A percentile compares a stretch with the other conserved stretches of the same genome.
phyloP scores from a whole-genome alignment of 2,797 vertebrate genomes.

The Chelon labrosus region DNA sequence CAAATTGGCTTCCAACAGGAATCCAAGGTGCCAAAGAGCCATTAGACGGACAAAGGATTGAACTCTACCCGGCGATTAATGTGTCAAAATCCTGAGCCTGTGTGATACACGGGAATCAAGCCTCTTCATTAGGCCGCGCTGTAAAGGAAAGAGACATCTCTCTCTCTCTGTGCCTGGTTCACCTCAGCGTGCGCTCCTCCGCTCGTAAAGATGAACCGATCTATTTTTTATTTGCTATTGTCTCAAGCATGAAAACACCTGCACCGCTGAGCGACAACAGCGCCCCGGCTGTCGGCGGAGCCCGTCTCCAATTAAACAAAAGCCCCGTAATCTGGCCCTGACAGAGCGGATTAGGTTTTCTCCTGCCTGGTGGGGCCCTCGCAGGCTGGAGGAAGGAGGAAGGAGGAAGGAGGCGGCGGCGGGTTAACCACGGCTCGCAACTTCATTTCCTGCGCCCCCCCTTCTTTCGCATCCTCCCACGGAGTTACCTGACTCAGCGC shows the following conservation, averaged over 20 bases:
- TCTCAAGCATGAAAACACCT: conserved; percentile 59
- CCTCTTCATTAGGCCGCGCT: conserved; percentile 72
- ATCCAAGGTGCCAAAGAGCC: conserved; percentile 84
- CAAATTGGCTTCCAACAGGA: conserved; percentile 87
- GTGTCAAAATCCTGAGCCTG: conserved; percentile 68
- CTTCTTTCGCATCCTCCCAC: conserved; percentile 80
- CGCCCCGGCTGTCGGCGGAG: conserved; percentile 61
- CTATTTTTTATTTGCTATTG: too few relatives aligned
- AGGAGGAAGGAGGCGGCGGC: neutral
- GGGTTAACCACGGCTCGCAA: conserved; percentile 80
- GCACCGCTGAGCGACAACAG: conserved; percentile 57
- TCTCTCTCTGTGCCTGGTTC: conserved; percentile 8
- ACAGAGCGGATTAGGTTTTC: conserved; percentile 89
- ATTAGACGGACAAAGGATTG: conserved; percentile 82
- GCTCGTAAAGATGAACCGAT: conserved; percentile 1
- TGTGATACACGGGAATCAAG: conserved; percentile 53
- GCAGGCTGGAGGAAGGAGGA: conserved; percentile 15
- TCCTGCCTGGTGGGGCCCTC: conserved; percentile 80
- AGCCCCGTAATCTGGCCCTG: conserved; percentile 86
- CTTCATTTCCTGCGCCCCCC: conserved; percentile 88
- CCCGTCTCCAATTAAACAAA: conserved; percentile 86
- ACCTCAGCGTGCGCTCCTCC: conserved; percentile 14
- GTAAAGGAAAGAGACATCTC: conserved; percentile 27
- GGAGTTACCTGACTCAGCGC: conserved; percentile 95
- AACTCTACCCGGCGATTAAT: conserved; percentile 76